Evolutionary conservation across 2,888 invertebrate genomes (phyloP).

Genomic region (Cinara cedri): DNA sequence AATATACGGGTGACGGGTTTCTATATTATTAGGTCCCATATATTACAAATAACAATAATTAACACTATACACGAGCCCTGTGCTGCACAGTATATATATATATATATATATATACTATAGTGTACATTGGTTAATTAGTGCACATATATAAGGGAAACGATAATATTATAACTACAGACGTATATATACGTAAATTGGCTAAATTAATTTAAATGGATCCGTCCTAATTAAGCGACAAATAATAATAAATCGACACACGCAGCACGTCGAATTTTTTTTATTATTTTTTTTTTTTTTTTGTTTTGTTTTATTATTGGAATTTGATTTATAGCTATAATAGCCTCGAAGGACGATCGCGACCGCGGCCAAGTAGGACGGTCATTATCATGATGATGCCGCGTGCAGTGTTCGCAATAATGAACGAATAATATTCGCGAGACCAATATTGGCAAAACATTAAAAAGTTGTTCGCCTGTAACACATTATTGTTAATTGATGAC

Average conservation of each 20-base stretch:
- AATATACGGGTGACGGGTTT: conserved; percentile 52
- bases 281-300: not conserved
- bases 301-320: conserved; percentile 20
- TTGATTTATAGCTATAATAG: conserved; percentile 12
- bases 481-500: not conserved
- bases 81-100: not conserved
- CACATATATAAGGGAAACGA: conserved; percentile 42
- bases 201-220: conserved; percentile 56
- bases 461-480: conserved; percentile 1
- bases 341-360: conserved; percentile 27
- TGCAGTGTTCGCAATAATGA: conserved; percentile 10
- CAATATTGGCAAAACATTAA: conserved; percentile 6
- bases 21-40: conserved; percentile 39
- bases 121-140: conserved; percentile 49
- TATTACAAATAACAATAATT: conserved; percentile 52
- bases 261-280: conserved; percentile 10
- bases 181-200: conserved; percentile 53
- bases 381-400: too few relatives aligned
- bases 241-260: conserved; percentile 53
- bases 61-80: conserved; percentile 51
- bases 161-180: conserved; percentile 18
- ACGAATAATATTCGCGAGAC: conserved; percentile 4
- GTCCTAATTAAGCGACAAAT: conserved; percentile 48
- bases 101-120: not conserved
- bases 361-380: not conserved